phyloP scores from a whole-genome alignment of 2,113 vertebrate species.

The Channa argus region DNA sequence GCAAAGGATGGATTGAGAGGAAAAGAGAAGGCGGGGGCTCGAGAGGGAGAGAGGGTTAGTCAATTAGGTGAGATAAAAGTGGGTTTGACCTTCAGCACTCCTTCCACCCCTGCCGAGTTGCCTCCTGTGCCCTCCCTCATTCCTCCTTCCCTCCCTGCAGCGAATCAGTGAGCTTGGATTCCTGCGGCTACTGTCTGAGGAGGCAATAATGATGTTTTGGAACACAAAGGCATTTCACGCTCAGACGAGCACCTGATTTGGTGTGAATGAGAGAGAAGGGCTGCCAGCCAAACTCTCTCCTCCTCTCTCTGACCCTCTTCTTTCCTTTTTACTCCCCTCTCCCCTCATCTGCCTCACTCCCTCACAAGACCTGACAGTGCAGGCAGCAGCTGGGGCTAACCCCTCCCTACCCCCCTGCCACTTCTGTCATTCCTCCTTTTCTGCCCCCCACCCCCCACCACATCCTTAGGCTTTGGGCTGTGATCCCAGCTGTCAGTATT shows the following conservation, averaged over 20 bases:
- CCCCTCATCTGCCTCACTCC: conserved; percentile 63
- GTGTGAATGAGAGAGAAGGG: conserved; percentile 86
- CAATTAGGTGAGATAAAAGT: conserved; percentile 99
- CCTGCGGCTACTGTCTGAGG: conserved; percentile 79
- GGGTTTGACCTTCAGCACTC: conserved; percentile 97
- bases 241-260: conserved; percentile 89
- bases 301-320: conserved; percentile 60
- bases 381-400: conserved; percentile 75
- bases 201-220: conserved; percentile 87
- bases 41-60: conserved; percentile 79
- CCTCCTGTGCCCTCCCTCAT: conserved; percentile 79
- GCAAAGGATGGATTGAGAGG: conserved; percentile 51
- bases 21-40: conserved; percentile 48
- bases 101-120: conserved; percentile 77
- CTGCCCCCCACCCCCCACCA: conserved; percentile 71
- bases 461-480: conserved; percentile 81
- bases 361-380: conserved; percentile 78
- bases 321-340: conserved; percentile 48
- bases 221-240: conserved; percentile 86
- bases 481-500: conserved; percentile 96
- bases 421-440: conserved; percentile 73
- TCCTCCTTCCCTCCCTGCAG: conserved; percentile 75
- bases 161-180: conserved; percentile 91
- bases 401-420: conserved; percentile 34
- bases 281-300: conserved; percentile 87